Base-by-base conservation (phyloP, 2,888 invertebrate genomes). In the Drosophila imparisetae region DNA sequence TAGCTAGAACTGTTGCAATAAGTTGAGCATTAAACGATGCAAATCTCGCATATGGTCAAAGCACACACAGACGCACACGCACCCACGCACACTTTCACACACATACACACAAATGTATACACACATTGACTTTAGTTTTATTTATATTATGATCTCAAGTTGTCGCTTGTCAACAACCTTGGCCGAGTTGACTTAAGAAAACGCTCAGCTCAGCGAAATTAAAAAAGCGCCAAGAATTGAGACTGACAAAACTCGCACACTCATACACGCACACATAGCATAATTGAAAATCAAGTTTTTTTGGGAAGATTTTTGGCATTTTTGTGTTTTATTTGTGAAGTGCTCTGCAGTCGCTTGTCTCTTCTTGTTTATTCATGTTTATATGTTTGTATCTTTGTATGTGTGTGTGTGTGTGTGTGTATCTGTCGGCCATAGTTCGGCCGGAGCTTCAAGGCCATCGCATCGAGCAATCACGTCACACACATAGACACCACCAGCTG, bases 161-260 rank as follows among this genome's bases (percentile, higher is more conserved):
- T 78, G 75, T 75, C 67, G 71, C 65, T 77, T 62, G 75, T 64
- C 71, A 40, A 63, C 70, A 73, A 83, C 85, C 85, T 87, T 85
- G 88, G 85, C 85, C 88, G 79, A 77, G 74, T 83, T 85, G 79
- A 76, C 67, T 78, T 72, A 52, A 71, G 42, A 72, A 65, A 81
- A 67, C 67, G 71, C 72, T 68, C 57, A 72, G 60, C 79, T 76
- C 70, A 78, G 73, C 83, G 64, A 79, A 78, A 78, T 72, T 68
- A 62, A 81, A 77, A 69, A 74, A 61, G 55, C 45, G 66, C 50
- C 62, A 72, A 77, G 62, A 77, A 72, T 58, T 36, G 52, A 49
- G 40, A 64, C 36, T 30, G 32, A 58, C 15, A 54, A 60, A 27
- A 59, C 53, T 59, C 27, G 27, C 21, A 34, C 49, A 50, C 45